Evolutionary conservation across 2,113 vertebrate genomes (phyloP).

Genomic region (Mormoops blainvillei): DNA sequence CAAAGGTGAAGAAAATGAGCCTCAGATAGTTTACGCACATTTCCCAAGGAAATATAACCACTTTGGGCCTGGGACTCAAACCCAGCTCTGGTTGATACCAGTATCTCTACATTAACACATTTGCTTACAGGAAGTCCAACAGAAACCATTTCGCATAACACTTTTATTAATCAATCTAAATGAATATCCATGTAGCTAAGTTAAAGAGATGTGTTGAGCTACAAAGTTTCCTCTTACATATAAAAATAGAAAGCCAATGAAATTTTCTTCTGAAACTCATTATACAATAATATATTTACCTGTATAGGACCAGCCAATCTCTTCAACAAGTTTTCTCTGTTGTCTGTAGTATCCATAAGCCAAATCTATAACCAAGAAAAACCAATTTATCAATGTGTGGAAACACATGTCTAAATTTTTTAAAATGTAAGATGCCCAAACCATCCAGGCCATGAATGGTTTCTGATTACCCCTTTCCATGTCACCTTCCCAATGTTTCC

Average conservation of each 20-base stretch:
- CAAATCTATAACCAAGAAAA: constrained; percentile 81
- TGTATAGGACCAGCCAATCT: constrained; percentile 97
- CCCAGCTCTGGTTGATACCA: not conserved
- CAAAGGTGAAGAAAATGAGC: not conserved
- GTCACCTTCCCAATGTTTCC: not conserved
- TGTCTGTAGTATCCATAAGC: constrained; percentile 90
- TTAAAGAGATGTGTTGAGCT: not conserved
- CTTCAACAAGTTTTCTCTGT: constrained; percentile 92
- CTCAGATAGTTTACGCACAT: not conserved
- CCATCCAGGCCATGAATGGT: not conserved
- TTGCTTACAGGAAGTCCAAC: not conserved
- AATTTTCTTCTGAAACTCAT: not conserved
- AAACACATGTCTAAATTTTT: not conserved
- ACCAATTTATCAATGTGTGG: constrained; percentile 10
- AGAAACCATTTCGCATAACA: not conserved
- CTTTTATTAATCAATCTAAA: not conserved
- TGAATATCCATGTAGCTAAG: not conserved
- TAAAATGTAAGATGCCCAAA: not conserved
- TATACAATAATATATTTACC: constrained; percentile 78
- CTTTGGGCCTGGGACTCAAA: not conserved
- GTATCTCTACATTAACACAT: not conserved
- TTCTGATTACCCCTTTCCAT: not conserved
- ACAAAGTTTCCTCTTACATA: not conserved
- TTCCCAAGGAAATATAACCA: not conserved
- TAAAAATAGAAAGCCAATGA: not conserved